Percentiles rank a stretch among this genome's conserved stretches.
These are phyloP conservation scores for Lomographa bimaculata DNA, from an alignment of 2,888 invertebrate species.

Conservation along the genomic window DNA sequence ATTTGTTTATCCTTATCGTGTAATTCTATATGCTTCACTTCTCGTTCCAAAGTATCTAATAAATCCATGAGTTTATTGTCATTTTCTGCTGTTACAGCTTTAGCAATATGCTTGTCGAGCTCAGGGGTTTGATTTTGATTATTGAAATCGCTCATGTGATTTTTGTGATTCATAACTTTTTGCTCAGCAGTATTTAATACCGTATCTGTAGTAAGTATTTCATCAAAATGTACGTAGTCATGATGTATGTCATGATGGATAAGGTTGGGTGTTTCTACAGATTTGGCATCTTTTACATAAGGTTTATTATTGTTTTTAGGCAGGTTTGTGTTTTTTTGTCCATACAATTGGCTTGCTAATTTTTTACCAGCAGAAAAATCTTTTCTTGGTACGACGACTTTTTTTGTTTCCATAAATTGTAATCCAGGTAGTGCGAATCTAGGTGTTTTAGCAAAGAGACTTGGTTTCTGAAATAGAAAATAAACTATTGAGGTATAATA, in stretches of 20 bases:
- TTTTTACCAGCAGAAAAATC: constrained; percentile 52
- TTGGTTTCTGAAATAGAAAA: constrained; percentile 42
- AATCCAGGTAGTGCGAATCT: constrained; percentile 14
- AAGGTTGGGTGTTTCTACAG: constrained; percentile 3
- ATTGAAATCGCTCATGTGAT: constrained; percentile 22
- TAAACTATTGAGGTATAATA: background rate
- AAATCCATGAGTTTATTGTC: constrained; percentile 55
- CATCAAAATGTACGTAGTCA: constrained; percentile 20
- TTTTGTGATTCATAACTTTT: constrained; percentile 37
- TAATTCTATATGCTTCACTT: constrained; percentile 56
- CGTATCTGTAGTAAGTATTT: constrained; percentile 7
- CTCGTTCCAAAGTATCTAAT: constrained; percentile 57
- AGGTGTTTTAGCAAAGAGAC: constrained; percentile 40
- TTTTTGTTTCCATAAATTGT: constrained; percentile 5
- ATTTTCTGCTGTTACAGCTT: constrained; percentile 39
- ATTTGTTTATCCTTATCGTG: constrained; percentile 52
- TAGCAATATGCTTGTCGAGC: no score
- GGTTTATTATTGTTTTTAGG: constrained; percentile 6
- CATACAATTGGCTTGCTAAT: no score
- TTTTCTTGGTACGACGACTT: constrained; percentile 52
- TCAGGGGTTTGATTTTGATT: no score
- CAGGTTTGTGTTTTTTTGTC: constrained; percentile 15
- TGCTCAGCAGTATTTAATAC: constrained; percentile 35
- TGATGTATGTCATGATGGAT: background rate
- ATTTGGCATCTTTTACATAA: constrained; percentile 1